Conservation (phyloP, 2,888 invertebrate genomes). For the Priapulus caudatus region DNA sequence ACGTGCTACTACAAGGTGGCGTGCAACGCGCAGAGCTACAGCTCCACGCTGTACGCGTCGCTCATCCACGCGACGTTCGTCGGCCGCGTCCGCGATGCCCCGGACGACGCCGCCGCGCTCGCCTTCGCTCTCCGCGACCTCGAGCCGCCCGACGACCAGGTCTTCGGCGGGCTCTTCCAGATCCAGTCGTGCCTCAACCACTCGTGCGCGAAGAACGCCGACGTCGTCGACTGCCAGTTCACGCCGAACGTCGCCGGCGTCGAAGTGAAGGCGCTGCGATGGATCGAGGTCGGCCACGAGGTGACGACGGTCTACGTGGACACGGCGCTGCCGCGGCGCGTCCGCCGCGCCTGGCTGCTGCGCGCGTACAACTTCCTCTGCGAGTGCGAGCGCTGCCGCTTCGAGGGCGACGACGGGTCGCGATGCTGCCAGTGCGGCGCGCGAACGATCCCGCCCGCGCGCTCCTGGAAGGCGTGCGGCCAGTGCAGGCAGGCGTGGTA, state of each 20-base stretch:
- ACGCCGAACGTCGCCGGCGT: slow-evolving; percentile 4
- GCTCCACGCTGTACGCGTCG: slow-evolving; percentile 23
- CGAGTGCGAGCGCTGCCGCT: slow-evolving; percentile 25
- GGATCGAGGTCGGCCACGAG: slow-evolving; percentile 12
- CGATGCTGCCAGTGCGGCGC: slow-evolving; percentile 24
- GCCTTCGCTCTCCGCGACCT: slow-evolving; percentile 18
- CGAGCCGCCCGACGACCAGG: slow-evolving; percentile 21
- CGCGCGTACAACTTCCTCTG: slow-evolving; percentile 30
- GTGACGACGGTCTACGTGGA: slow-evolving; percentile 9
- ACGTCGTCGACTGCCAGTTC: slow-evolving; percentile 21
- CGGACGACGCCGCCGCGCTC: background rate
- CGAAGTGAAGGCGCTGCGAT: background rate
- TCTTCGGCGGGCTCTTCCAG: slow-evolving; percentile 29
- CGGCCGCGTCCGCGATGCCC: slow-evolving; percentile 12
- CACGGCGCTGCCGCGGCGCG: background rate
- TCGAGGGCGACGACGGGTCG: slow-evolving; percentile 25
- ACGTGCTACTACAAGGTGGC: slow-evolving; percentile 26
- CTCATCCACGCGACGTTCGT: slow-evolving; percentile 20
- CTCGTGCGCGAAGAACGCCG: slow-evolving; percentile 27
- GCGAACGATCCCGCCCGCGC: slow-evolving; percentile 16
- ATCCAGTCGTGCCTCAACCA: slow-evolving; percentile 30
- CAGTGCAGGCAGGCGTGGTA: slow-evolving; percentile 29
- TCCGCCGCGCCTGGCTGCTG: slow-evolving; percentile 13
- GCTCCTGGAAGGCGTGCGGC: slow-evolving; percentile 22
- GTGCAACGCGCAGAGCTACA: slow-evolving; percentile 29